Conservation (phyloP, 2,797 vertebrate genomes). For the Carcharodon carcharias region DNA sequence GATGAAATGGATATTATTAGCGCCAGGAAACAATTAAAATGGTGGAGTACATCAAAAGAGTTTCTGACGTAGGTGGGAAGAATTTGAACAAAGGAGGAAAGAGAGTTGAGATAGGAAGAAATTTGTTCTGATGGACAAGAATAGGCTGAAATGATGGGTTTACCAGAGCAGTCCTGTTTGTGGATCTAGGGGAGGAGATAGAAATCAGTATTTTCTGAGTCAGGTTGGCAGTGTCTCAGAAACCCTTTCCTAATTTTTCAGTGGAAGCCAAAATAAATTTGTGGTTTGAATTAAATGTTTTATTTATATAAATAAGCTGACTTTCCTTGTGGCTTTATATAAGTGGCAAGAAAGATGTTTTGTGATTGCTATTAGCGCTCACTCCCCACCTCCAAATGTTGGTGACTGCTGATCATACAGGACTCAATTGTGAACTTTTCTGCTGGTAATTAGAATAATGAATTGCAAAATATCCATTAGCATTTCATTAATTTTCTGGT, state of each 20-base stretch:
- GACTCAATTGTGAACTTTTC: neutral
- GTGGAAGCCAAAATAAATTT: neutral
- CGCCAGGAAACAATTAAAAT: too few species aligned
- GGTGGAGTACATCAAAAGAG: too few species aligned
- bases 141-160: neutral
- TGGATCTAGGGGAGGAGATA: neutral
- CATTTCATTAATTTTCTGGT: neutral
- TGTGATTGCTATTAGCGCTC: neutral
- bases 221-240: neutral
- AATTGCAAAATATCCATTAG: neutral
- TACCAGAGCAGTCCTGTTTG: neutral
- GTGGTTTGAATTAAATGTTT: neutral
- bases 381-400: neutral
- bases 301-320: neutral
- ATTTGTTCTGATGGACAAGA: too few species aligned
- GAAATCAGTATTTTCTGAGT: neutral
- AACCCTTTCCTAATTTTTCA: neutral
- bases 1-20: too few species aligned
- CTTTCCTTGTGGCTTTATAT: neutral
- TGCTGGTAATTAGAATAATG: neutral
- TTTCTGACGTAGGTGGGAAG: too few species aligned
- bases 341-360: neutral
- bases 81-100: too few species aligned
- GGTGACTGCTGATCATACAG: neutral
- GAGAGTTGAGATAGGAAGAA: too few species aligned